Evolutionary conservation across 2,113 vertebrate species (phyloP), one percentile per base, ranked within the genome.

Genomic region (Stigmatopora nigra): DNA sequence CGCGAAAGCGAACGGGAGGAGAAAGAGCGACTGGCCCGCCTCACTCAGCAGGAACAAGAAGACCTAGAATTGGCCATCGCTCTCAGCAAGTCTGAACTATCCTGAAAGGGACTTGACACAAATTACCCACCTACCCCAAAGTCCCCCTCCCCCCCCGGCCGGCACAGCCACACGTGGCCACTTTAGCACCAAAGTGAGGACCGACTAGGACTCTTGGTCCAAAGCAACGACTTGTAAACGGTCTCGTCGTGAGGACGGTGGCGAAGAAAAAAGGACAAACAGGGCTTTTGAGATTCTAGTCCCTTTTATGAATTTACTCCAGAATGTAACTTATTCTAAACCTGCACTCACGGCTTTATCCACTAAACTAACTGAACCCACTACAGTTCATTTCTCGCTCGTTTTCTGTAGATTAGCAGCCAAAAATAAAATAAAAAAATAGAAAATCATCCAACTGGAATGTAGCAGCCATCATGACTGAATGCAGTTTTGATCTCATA

Each of bases 51-150:
- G 87, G 96, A 99, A 56, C 95, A 98, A 83, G 97, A 99, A 82
- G 97, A 99, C 88, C 87, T 99, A 87, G 97, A 99, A 88, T 92
- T 99, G 86, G 97, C 97, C 75, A 99, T 99, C 80, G 97, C 97
- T 65, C 95, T 99, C 76, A 99, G 97, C 93, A 97, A 98, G 87
- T 99, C 97, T 53, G 95, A 99, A 88, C 91, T 98, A 72, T 96
- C 95, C 78, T 97, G 97, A 93, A 91, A 31, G 25, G 89, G 72
- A 68, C 65, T 53, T 4, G 6, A 20, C 19, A 0, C 10, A 14
- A 35, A 14, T 14, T 14, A 4, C 7, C 16, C 7, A 15, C 16
- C 12, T 47, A 49, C 14, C 16, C 64, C 13, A 45, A 44, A 6
- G 15, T 31, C 19, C 31, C 63, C 22, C 61, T 22, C 25, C 17